Evolutionary conservation across 2,113 vertebrate genomes (phyloP), one percentile per base, ranked within the genome.

Genomic region (Sylvia atricapilla): DNA sequence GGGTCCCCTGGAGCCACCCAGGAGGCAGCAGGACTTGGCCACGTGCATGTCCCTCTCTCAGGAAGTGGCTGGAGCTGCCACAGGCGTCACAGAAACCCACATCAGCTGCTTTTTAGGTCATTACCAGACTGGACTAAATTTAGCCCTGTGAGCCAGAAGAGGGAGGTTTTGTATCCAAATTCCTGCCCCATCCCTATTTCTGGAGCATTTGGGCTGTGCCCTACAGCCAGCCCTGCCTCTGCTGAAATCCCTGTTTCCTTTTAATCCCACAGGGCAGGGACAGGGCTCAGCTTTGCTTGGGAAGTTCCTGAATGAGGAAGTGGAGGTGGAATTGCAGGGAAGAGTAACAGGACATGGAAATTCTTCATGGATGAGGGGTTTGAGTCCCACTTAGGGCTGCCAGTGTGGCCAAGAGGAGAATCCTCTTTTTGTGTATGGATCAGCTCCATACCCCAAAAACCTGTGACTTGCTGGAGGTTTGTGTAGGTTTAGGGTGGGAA

Each of bases 391-490:
- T 21, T 21, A 9, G 33, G 28, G 15, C 52, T 83, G 60, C 17
- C 15, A 9, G 30, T 3, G 35, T 47, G 53, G 64, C 53, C 59
- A 13, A 1, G 44, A 87, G 28, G 66, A 60, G 24, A 80, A 53
- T 11, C 59, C 47, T 63, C 58, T 52, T 53, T 52, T 53, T 1
- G 0, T 17, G 3, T 2, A 0, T 55, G 16, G 1, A 8, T 13
- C 69, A 27, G 4, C 18, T 62, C 28, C 0, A 5, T 2, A 27
- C 4, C 53, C 76, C 39, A 19, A 22, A 5, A 80, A 76, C 4
- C 16, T 14, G 10, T 13, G 30, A 22, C 12, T 47, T 53, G 24
- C n/a, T 3, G 15, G 78, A 81, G 66, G 13, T 59, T 37, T 50
- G 33, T 1, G 0, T 11, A n/a, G 60, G 7, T 63, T 78, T 55